Evolutionary conservation across 2,113 vertebrate genomes (phyloP).

Genomic region (Noturus placidus): DNA sequence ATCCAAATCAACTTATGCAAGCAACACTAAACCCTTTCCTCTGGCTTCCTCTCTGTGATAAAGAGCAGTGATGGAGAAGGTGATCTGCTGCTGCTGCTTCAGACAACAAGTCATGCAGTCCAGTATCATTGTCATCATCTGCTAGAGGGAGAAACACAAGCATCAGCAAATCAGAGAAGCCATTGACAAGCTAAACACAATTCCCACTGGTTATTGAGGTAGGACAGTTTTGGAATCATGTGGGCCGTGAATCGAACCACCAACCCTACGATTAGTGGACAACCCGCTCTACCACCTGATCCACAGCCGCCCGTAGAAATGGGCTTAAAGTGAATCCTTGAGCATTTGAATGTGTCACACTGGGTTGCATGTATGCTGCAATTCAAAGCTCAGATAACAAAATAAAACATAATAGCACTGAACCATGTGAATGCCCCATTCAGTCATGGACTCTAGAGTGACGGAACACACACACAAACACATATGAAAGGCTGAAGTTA

Average conservation of each 20-base stretch:
- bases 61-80: conserved; percentile 62
- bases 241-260: too few species aligned
- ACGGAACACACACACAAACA: conserved; percentile 34
- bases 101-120: conserved; percentile 71
- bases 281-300: too few species aligned
- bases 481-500: conserved; percentile 1
- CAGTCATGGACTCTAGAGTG: conserved; percentile 20
- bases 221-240: too few species aligned
- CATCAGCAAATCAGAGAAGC: conserved; percentile 51
- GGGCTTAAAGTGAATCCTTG: conserved; percentile 40
- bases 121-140: conserved; percentile 75
- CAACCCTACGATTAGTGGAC: too few species aligned
- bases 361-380: conserved; percentile 39
- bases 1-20: conserved; percentile 1
- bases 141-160: conserved; percentile 44
- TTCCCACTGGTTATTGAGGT: conserved; percentile 66
- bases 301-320: too few species aligned
- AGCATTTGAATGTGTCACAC: conserved; percentile 54
- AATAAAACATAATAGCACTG: conserved; percentile 24
- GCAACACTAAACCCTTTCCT: conserved; percentile 15
- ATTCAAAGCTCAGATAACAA: conserved; percentile 54
- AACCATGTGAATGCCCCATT: conserved; percentile 42
- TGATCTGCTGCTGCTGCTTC: conserved; percentile 51
- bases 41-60: conserved; percentile 52
- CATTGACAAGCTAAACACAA: conserved; percentile 61